phyloP scores from a whole-genome alignment of 2,797 vertebrate species.

The Salmo trutta region DNA sequence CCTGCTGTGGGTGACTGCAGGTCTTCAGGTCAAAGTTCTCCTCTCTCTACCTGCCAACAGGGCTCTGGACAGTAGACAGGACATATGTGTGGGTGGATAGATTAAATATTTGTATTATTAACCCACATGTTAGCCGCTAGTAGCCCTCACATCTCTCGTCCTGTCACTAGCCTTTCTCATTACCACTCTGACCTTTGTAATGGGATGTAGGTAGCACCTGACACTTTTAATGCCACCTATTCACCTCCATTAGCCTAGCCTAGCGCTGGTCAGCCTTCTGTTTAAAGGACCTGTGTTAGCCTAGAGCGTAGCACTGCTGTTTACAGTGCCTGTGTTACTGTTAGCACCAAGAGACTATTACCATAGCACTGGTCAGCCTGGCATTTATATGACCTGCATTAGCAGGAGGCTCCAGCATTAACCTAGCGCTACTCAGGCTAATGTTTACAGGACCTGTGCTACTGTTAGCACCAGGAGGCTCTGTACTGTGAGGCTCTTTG shows the following conservation, averaged over 20 bases:
- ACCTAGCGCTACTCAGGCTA: constrained; percentile 2
- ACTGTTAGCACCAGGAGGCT: constrained; percentile 58
- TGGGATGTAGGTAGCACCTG: not conserved
- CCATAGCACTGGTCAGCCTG: constrained; percentile 44
- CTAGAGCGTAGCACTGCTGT: not conserved
- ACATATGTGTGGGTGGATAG: constrained; percentile 56
- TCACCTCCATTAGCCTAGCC: not conserved
- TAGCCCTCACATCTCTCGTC: constrained; percentile 5
- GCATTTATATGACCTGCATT: not conserved
- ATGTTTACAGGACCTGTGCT: constrained; percentile 5
- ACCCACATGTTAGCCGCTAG: constrained; percentile 54
- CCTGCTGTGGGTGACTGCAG: constrained; percentile 59
- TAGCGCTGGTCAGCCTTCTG: not conserved
- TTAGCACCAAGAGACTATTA: constrained; percentile 59
- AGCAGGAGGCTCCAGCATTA: constrained; percentile 47
- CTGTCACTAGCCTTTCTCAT: constrained; percentile 18
- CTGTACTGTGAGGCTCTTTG: constrained; percentile 37
- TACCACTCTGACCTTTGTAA: constrained; percentile 6
- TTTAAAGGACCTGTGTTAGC: not conserved
- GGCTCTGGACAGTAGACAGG: constrained; percentile 45
- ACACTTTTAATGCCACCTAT: not conserved
- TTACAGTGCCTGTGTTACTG: constrained; percentile 9
- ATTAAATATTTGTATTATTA: constrained; percentile 45
- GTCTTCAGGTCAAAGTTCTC: constrained; percentile 60
- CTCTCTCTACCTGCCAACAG: constrained; percentile 66